Conservation (phyloP, 2,797 vertebrate species). For the Esox masquinongy region DNA sequence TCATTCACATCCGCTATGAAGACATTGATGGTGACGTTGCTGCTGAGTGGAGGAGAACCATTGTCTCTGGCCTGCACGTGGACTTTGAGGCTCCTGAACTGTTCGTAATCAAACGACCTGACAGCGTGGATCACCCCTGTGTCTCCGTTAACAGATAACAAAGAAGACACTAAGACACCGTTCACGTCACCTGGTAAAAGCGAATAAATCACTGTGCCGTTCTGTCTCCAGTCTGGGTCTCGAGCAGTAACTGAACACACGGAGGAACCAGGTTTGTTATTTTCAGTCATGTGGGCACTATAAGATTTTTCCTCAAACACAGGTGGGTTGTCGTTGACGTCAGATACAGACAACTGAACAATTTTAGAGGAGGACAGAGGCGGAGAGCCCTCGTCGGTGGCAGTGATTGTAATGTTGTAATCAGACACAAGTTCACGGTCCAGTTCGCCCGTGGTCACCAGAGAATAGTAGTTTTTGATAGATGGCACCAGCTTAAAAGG, state of each 20-base stretch:
- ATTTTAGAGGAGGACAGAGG: conserved; percentile 48
- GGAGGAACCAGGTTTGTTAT: conserved; percentile 60
- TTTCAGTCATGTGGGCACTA: conserved; percentile 60
- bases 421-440: conserved; percentile 54
- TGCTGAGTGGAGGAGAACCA: conserved; percentile 64
- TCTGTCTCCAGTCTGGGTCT: conserved; percentile 72
- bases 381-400: conserved; percentile 61
- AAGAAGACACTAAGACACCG: conserved; percentile 58
- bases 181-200: conserved; percentile 49
- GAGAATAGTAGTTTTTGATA: conserved; percentile 60
- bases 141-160: conserved; percentile 55
- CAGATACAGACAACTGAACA: conserved; percentile 54
- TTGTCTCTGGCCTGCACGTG: conserved; percentile 60
- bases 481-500: conserved; percentile 62
- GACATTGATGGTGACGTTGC: conserved; percentile 55
- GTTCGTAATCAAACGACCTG: conserved; percentile 64
- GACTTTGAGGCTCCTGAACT: conserved; percentile 55
- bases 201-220: conserved; percentile 62
- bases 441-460: conserved; percentile 42
- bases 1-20: conserved; percentile 72
- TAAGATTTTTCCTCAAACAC: conserved; percentile 61
- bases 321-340: conserved; percentile 70
- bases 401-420: conserved; percentile 67
- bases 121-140: conserved; percentile 47
- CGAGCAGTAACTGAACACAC: conserved; percentile 61